Evolutionary conservation across 2,113 vertebrate species (phyloP).

Genomic region (Xenotilapia flavipinnis): DNA sequence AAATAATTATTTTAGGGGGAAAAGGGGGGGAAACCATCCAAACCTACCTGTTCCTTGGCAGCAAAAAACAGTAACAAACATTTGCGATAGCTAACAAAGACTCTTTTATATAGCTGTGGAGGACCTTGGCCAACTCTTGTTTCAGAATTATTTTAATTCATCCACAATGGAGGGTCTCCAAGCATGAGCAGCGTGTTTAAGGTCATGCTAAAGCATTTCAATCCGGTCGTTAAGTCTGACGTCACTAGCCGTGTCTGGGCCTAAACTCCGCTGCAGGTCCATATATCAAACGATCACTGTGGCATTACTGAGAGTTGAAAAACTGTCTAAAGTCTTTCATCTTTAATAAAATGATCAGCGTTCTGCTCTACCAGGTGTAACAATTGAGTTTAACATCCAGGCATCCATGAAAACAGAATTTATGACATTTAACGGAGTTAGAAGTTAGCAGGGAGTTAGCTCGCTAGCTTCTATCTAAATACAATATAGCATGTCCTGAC

Average conservation of each 20-base stretch:
- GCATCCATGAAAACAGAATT: not conserved
- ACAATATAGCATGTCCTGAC: not conserved
- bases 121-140: not conserved
- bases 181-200: not conserved
- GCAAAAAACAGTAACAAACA: not conserved
- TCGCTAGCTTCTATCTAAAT: not conserved
- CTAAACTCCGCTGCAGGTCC: rapidly evolving
- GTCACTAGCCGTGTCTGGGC: not conserved
- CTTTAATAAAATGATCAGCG: not conserved
- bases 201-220: not conserved
- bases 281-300: rapidly evolving
- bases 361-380: not conserved
- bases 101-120: not conserved
- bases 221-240: rapidly evolving
- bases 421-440: not conserved
- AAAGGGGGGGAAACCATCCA: rapidly evolving
- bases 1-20: not conserved
- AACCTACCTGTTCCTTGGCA: not conserved
- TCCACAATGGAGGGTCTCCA: not conserved
- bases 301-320: not conserved
- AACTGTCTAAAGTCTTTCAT: not conserved
- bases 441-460: not conserved
- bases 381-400: not conserved
- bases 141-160: not conserved
- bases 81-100: not conserved